phyloP scores from a whole-genome alignment of 2,888 invertebrate genomes.

The Augiades crinisus region DNA sequence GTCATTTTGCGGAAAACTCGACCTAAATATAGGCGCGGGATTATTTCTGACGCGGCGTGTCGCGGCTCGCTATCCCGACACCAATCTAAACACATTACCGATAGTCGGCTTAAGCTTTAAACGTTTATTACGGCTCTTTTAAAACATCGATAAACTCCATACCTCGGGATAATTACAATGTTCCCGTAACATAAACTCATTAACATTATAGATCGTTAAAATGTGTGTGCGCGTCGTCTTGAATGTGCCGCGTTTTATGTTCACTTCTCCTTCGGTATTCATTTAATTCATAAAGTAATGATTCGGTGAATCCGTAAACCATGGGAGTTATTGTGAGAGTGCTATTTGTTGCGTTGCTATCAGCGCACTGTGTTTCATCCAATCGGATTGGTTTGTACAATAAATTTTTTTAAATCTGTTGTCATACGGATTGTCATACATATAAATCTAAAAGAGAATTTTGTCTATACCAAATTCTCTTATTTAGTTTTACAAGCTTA shows the following conservation, averaged over 20 bases:
- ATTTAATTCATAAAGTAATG: background rate
- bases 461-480: too few relatives aligned
- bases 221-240: background rate
- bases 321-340: conserved; percentile 43
- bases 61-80: conserved; percentile 59
- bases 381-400: too few relatives aligned
- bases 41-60: conserved; percentile 71
- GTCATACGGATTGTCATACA: too few relatives aligned
- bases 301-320: conserved; percentile 1
- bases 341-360: conserved; percentile 42
- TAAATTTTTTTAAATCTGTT: too few relatives aligned
- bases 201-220: conserved; percentile 34
- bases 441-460: too few relatives aligned
- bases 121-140: conserved; percentile 58
- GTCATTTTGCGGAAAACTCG: conserved; percentile 75
- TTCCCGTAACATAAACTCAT: conserved; percentile 39
- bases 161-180: conserved; percentile 43
- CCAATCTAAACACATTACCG: conserved; percentile 70
- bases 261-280: background rate
- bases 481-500: too few relatives aligned
- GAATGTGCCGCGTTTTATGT: background rate
- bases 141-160: conserved; percentile 48
- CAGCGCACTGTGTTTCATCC: conserved; percentile 43
- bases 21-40: conserved; percentile 72
- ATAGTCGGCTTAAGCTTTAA: conserved; percentile 49